Evolutionary conservation across 1,140 invertebrate genomes (phyloP).

Genomic region (Dryas iulia): DNA sequence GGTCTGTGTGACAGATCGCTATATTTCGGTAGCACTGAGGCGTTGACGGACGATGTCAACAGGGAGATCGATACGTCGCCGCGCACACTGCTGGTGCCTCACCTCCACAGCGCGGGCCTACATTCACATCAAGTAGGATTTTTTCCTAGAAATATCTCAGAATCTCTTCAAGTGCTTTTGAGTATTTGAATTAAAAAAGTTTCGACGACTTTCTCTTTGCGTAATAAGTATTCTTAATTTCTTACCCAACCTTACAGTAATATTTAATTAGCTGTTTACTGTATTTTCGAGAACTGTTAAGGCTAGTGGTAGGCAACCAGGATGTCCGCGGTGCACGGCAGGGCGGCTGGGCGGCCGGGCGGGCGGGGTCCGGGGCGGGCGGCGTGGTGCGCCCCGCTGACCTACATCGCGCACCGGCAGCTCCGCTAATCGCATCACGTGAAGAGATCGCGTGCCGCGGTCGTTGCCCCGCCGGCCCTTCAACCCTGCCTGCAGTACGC

Average conservation of each 20-base stretch:
- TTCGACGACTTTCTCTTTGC: neutral
- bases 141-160: neutral
- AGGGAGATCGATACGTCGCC: neutral
- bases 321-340: slow-evolving; percentile 4
- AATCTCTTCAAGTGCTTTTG: neutral
- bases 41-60: neutral
- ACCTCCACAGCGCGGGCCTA: neutral
- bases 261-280: too few relatives aligned
- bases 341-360: slow-evolving; percentile 22
- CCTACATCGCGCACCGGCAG: slow-evolving; percentile 46
- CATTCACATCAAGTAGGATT: too few relatives aligned
- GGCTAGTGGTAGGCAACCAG: neutral
- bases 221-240: too few relatives aligned
- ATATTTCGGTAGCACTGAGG: neutral
- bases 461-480: slow-evolving; percentile 49
- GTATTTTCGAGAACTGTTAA: slow-evolving; percentile 7
- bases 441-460: slow-evolving; percentile 61
- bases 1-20: neutral
- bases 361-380: slow-evolving; percentile 22
- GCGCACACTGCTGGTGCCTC: neutral
- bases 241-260: too few relatives aligned
- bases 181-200: neutral
- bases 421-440: slow-evolving; percentile 56
- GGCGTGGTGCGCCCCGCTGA: slow-evolving; percentile 45
- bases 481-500: slow-evolving; percentile 26